These are phyloP conservation scores for Eupithecia subumbrata DNA, from an alignment of 2,888 invertebrate genomes.

Conservation along the genomic window DNA sequence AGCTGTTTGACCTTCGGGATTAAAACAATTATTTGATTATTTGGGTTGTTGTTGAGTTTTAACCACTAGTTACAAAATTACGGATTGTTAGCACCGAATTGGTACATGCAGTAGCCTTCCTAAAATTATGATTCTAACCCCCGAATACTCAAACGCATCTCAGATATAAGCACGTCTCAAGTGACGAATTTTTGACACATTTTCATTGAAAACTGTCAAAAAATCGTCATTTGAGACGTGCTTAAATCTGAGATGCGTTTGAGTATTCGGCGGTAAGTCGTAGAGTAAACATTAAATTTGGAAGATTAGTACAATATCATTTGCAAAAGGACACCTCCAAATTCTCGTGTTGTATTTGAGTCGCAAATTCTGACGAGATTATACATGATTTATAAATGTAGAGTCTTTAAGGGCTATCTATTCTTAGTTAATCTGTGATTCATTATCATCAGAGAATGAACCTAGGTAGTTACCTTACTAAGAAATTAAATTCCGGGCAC, in stretches of 20 bases:
- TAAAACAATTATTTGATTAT: background rate
- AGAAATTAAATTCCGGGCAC: background rate
- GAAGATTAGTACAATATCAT: background rate
- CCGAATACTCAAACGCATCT: too few relatives aligned
- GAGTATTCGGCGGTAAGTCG: too few relatives aligned
- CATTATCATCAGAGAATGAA: background rate
- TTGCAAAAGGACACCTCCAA: background rate
- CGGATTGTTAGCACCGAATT: background rate
- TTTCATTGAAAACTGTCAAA: too few relatives aligned
- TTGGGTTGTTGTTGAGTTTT: background rate
- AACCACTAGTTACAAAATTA: background rate
- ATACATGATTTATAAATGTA: background rate
- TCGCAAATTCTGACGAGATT: background rate
- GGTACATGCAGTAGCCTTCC: conserved; percentile 21
- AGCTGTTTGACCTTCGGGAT: background rate
- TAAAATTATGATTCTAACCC: conserved; percentile 16
- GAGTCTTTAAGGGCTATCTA: background rate
- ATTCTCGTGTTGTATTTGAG: background rate
- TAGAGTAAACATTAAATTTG: conserved; percentile 15
- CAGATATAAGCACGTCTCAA: too few relatives aligned
- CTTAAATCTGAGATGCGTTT: too few relatives aligned
- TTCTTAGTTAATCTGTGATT: background rate
- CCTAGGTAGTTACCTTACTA: background rate
- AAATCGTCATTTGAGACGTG: too few relatives aligned
- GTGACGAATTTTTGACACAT: too few relatives aligned